Evolutionary conservation across 2,113 vertebrate species (phyloP), one percentile per base, ranked within the genome.

Genomic region (Tretioscincus oriximinensis): DNA sequence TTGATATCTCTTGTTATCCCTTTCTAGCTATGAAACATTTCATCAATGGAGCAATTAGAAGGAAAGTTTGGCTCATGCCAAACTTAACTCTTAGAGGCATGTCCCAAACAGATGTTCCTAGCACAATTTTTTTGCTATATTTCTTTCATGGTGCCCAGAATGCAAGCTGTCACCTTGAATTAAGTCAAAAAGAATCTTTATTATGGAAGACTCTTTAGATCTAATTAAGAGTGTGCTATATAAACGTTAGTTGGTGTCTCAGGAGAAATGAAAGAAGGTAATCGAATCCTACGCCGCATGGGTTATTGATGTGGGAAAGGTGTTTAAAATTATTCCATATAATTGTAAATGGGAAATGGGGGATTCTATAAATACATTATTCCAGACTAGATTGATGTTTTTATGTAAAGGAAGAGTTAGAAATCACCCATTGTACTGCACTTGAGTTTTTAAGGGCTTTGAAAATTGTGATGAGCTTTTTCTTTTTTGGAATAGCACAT

Each of bases 151-250:
- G 47, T 68, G 47, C 20, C 3, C 4, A 24, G 84, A 87, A 77
- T 16, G 24, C 70, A 83, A 74, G n/a, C 51, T 79, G 82, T 79
- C 71, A 68, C 51, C 41, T 49, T 75, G 77, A 79, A 74, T 84
- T 84, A 78, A 68, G 24, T 74, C 71, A 69, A 69, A 84, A 84
- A n/a, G 22, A 73, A 61, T 74, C 70, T 82, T 74, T 28, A 78
- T 79, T 67, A 75, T 24, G 21, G 54, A 67, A 74, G 35, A 61
- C 54, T 84, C 68, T 84, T 79, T 51, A 81, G 26, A 28, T 74
- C 2, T 70, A 28, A 86, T 66, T 76, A 72, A 81, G 70, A 72
- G 49, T 0, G 5, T 8, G 78, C 78, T 58, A 10, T 84, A 28
- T 28, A 72, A 84, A 78, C 2, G 45, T 82, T 1, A 16, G 9